Percentiles rank a stretch among this genome's conserved stretches.
Conservation (phyloP, 1,140 invertebrate genomes). For the Drosophila navojoa region DNA sequence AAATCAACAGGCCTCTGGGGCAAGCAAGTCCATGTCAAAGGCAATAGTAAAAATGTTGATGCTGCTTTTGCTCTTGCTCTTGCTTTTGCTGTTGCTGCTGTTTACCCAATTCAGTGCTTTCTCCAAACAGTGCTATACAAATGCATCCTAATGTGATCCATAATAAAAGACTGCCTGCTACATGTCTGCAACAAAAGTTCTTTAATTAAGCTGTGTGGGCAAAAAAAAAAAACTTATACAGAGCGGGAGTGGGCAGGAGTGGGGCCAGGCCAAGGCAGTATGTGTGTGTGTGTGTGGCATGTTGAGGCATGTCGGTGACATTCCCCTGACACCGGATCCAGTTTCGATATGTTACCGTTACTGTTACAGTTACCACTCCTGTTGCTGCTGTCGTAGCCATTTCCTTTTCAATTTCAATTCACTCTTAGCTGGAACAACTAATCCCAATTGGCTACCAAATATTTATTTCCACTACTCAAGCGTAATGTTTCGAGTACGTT, state of each 20-base stretch:
- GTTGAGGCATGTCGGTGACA: constrained; percentile 46
- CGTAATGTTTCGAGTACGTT: constrained; percentile 51
- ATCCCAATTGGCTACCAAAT: constrained; percentile 77
- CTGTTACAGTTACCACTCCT: constrained; percentile 9
- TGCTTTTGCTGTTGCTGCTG: background rate
- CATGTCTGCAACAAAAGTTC: constrained; percentile 44
- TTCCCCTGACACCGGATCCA: constrained; percentile 62
- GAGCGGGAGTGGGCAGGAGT: background rate
- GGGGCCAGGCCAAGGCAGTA: too few species aligned
- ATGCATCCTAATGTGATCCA: constrained; percentile 74
- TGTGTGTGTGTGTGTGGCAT: constrained; percentile 24
- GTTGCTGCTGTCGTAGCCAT: constrained; percentile 11
- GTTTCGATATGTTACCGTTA: constrained; percentile 10
- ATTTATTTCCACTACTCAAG: constrained; percentile 77
- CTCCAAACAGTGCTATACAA: constrained; percentile 12
- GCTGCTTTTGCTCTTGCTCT: background rate
- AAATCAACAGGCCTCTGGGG: constrained; percentile 70
- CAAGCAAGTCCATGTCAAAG: constrained; percentile 55
- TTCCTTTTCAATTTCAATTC: constrained; percentile 64
- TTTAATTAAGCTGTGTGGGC: constrained; percentile 70
- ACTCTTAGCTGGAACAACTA: constrained; percentile 51
- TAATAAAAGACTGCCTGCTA: constrained; percentile 52
- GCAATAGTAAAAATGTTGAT: constrained; percentile 23
- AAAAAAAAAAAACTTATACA: constrained; percentile 27
- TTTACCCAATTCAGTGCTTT: constrained; percentile 16